These are phyloP conservation scores for Patagioenas fasciata DNA, from an alignment of 2,113 vertebrate species.

Conservation along the genomic window DNA sequence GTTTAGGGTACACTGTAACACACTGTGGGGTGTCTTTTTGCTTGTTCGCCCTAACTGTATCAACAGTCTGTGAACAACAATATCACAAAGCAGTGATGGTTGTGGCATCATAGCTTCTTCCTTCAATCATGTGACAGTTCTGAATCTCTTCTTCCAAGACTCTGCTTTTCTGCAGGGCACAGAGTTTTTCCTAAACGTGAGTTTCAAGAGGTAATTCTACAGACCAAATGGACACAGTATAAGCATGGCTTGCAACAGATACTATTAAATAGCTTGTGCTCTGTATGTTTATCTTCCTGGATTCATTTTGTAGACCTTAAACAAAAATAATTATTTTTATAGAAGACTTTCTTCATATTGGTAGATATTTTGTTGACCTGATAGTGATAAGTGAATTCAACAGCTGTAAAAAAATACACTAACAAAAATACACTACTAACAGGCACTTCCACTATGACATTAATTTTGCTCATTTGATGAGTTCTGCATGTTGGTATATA, in stretches of 20 bases:
- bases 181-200: background rate
- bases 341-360: background rate
- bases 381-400: background rate
- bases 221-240: fast-evolving
- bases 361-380: background rate
- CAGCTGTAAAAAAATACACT: background rate
- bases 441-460: background rate
- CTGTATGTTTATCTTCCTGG: background rate
- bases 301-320: background rate
- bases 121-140: background rate
- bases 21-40: background rate
- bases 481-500: background rate
- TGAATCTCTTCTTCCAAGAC: background rate
- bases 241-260: background rate
- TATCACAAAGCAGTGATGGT: background rate
- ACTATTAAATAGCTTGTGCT: background rate
- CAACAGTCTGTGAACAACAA: background rate
- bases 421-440: background rate
- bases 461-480: background rate
- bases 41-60: fast-evolving
- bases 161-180: background rate
- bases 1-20: background rate
- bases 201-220: background rate
- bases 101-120: background rate
- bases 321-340: background rate